Evolutionary conservation across 2,888 invertebrate genomes (phyloP), one percentile per base, ranked within the genome.

Genomic region (Micoletzkya japonica): DNA sequence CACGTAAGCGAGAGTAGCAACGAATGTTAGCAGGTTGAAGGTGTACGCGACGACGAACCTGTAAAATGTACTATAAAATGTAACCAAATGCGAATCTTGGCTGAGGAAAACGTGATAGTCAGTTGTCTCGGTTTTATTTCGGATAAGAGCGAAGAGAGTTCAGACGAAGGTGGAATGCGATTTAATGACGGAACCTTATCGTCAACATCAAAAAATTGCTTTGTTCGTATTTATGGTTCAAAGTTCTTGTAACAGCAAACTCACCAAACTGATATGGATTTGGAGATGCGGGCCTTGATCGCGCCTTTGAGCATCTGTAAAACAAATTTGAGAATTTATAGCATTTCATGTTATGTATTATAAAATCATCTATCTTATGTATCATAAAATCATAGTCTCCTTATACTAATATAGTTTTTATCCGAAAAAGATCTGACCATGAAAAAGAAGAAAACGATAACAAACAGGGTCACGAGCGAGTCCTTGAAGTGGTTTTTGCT

Each of bases 281-380:
- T 57, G 30, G 72, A 70, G 37, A 72, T 68, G 37, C 71, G 70
- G 7, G 76, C 76, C 57, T 83, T 83, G 54, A 84, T 75, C 2
- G 80, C 75, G 26, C 79, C 80, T 72, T 83, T 83, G 4, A 81
- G 67, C n/a, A 82, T 70, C 82, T 81, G 72, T 70, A 75, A 75
- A 60, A 54, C 28, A 24, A 7, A 52, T 6, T 52, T 14, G 24
- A 52, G 24, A n/a, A 52, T 6, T n/a, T 20, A 52, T n/a, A 20
- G 52, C 6, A 14, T 52, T 20, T 52, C 7, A 52, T 52, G 6
- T 52, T 24, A 24, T 7, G 6, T 17, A 14, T 24, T 6, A 52
- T n/a, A 52, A 14, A 24, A 52, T 52, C 17, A 52, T 52, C 10
- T 20, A 52, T 14, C 24, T 24, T 67, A 69, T 50, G n/a, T 56